Base-by-base conservation (phyloP, 1,140 invertebrate species). In the Hyphantria cunea region DNA sequence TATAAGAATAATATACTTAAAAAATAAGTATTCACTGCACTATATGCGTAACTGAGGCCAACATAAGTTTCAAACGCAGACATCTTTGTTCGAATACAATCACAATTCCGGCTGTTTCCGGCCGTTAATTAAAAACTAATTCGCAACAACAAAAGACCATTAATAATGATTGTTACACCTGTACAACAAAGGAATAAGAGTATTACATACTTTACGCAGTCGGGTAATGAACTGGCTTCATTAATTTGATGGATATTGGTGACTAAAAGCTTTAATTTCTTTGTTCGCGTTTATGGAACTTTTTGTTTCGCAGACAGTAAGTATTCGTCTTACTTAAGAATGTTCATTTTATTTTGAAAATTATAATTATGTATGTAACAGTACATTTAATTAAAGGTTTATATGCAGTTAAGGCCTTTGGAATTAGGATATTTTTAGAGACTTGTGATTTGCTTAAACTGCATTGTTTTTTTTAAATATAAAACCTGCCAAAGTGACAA, bases 51-150 rank as follows among this genome's bases (percentile, higher is more conserved):
- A n/a, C 8, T 37, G 0, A 37, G 37, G 6, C 0, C 25, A 12
- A 13, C 9, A 13, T 25, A 54, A 14, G 41, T 14, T 14, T 25
- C 33, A 52, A 52, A 15, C 14, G 13, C 25, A 12, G 14, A 41
- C 17, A 63, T 67, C 64, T 71, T 71, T 71, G 69, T 71, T 71
- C 55, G 17, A 39, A 49, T 63, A 49, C 61, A 62, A 50, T 64
- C 39, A 37, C 37, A 64, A 15, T 54, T 39, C 34, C 10, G 6
- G 10, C 33, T 49, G 55, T 58, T 49, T 84, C 79, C 81, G 70
- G 72, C 49, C 61, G 68, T 69, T 82, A 82, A 84, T 84, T 84
- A 82, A 84, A 84, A 82, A 78, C 74, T 84, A 82, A 82, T 82
- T 82, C 76, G 50, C 58, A 68, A 73, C 72, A 82, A 84, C 80